Evolutionary conservation across 2,113 vertebrate genomes (phyloP).

Genomic region (Coreoperca whiteheadi): DNA sequence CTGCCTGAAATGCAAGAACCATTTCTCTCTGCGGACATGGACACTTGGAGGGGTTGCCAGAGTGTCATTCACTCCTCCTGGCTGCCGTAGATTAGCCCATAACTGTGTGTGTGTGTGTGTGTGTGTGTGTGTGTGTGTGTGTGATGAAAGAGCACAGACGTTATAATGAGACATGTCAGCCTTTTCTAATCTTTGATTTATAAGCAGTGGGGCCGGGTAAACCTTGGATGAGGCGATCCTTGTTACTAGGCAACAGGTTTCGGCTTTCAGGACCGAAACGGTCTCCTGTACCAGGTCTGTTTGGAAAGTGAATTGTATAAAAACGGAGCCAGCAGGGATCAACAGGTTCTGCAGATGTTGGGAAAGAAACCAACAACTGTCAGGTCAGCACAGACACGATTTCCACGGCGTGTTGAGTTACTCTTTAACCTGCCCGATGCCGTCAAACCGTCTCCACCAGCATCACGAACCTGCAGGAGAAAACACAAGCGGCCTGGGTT

Average conservation of each 20-base stretch:
- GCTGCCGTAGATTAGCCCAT: conserved; percentile 12
- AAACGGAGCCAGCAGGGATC: neutral
- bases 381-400: too few relatives aligned
- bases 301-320: too few relatives aligned
- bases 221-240: neutral
- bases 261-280: neutral
- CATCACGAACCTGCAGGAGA: too few relatives aligned
- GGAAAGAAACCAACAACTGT: neutral
- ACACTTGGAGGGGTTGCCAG: neutral
- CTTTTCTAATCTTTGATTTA: conserved; percentile 51
- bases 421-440: too few relatives aligned
- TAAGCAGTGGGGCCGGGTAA: too few relatives aligned
- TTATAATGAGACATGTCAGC: conserved; percentile 11
- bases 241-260: conserved; percentile 50
- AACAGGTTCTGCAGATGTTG: neutral
- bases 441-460: too few relatives aligned
- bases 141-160: neutral
- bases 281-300: neutral
- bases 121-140: too few relatives aligned
- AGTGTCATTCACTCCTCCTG: too few relatives aligned
- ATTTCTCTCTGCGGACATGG: neutral
- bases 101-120: too few relatives aligned
- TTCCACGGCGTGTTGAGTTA: too few relatives aligned
- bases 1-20: neutral
- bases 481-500: too few relatives aligned